Percentiles rank a stretch among this genome's conserved stretches.
phyloP scores from a whole-genome alignment of 2,113 vertebrate species.

The Mesembrinibis cayennensis region DNA sequence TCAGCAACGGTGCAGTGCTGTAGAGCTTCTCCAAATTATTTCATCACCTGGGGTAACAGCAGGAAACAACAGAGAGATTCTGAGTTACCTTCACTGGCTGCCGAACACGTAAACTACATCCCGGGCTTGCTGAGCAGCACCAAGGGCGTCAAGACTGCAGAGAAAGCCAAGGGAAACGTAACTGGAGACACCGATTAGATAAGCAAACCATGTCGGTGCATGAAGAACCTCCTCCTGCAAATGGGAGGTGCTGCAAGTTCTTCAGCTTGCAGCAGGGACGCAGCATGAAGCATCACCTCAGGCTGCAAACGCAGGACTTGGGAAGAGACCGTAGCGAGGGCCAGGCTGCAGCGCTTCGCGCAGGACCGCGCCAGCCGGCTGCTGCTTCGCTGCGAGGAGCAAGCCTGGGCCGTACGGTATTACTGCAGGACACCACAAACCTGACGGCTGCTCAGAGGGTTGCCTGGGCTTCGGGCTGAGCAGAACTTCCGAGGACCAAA shows the following conservation, averaged over 20 bases:
- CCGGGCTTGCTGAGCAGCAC: neutral
- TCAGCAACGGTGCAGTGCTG: neutral
- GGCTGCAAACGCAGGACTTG: neutral
- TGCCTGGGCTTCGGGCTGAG: neutral
- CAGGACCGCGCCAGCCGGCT: neutral
- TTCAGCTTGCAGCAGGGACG: neutral
- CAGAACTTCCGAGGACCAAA: neutral
- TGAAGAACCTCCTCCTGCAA: neutral
- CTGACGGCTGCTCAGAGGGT: accelerated
- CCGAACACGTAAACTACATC: neutral
- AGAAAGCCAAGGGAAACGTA: neutral
- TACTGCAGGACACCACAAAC: accelerated
- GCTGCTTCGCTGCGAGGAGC: neutral
- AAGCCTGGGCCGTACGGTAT: accelerated
- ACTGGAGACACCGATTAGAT: neutral
- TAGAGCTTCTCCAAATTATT: neutral
- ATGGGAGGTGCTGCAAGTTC: neutral
- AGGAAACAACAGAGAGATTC: neutral
- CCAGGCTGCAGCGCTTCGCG: neutral
- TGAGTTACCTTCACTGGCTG: neutral
- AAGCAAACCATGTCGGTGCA: neutral
- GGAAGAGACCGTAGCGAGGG: neutral
- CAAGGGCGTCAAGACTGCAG: neutral
- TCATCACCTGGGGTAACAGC: neutral
- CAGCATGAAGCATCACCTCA: neutral